Conservation (phyloP, 2,797 vertebrate genomes). For the Vipera ursinii region DNA sequence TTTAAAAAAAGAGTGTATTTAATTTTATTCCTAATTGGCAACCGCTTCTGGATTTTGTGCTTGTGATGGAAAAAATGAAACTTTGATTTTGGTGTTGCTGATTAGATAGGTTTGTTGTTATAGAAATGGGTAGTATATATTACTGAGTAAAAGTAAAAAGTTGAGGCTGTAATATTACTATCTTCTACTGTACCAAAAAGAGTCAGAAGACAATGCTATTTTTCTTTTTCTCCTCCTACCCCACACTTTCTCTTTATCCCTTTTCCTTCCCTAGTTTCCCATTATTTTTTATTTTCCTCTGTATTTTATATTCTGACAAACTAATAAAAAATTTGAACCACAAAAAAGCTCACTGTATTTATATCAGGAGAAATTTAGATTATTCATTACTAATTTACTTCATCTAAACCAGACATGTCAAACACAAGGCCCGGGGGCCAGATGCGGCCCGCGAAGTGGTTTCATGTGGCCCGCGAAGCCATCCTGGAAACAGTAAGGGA, state of each 20-base stretch:
- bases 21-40: background rate
- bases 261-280: background rate
- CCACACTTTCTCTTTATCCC: background rate
- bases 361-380: background rate
- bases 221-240: background rate
- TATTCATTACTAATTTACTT: background rate
- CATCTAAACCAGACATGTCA: background rate
- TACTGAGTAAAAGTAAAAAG: background rate
- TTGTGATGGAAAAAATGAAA: background rate
- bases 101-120: background rate
- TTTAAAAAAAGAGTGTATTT: background rate
- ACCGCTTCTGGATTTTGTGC: background rate
- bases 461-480: too few relatives aligned
- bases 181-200: background rate
- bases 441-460: too few relatives aligned
- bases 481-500: too few relatives aligned
- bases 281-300: background rate
- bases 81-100: background rate
- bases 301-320: background rate
- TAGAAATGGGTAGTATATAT: background rate
- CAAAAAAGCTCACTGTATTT: fast-evolving
- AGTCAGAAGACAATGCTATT: background rate
- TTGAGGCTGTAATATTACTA: background rate
- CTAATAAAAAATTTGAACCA: background rate
- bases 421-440: too few relatives aligned